Evolutionary conservation across 2,888 invertebrate genomes (phyloP), one percentile per base, ranked within the genome.

Genomic region (Conomelus anceps): DNA sequence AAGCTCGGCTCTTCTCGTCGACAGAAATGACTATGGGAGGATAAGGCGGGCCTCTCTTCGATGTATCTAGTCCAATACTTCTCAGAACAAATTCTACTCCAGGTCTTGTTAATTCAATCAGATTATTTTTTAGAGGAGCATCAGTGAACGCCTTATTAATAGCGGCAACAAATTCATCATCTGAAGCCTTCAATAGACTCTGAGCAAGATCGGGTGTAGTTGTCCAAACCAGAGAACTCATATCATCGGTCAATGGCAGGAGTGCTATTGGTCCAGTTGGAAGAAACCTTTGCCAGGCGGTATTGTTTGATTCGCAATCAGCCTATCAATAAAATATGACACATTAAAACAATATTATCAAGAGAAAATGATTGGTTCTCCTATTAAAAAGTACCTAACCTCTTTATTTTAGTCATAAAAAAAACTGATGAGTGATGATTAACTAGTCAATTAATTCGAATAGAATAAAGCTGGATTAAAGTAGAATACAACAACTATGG

Each of bases 281-380:
- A 90, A 99, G 94, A 94, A 99, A 99, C 91, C 99, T 95, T 93
- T 99, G 99, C 99, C 99, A 99, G 0, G 99, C 99, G 1, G 97
- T 97, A 26, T 95, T 95, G 93, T 99, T 99, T 89, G 96, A 96
- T 20, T 94, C 94, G 86, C n/a, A 7, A 4, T 63, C 63, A 7
- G 1, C 63, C 63, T 63, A 63, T 63, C 63, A 63, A 63, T 0
- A 63, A 63, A n/a, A 11, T 3, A 63, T 17, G 1, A 34, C 13
- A 63, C 63, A n/a, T n/a, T n/a, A n/a, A n/a, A n/a, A n/a, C n/a
- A n/a, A n/a, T n/a, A n/a, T n/a, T n/a, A n/a, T n/a, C n/a, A n/a
- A n/a, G n/a, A n/a, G n/a, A n/a, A n/a, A n/a, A n/a, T n/a, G n/a
- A n/a, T n/a, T n/a, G n/a, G n/a, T n/a, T n/a, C n/a, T n/a, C n/a